Percentiles rank a stretch among this genome's conserved stretches.
Conservation (phyloP, 2,113 vertebrate genomes). For the Plecturocebus donacophilus region DNA sequence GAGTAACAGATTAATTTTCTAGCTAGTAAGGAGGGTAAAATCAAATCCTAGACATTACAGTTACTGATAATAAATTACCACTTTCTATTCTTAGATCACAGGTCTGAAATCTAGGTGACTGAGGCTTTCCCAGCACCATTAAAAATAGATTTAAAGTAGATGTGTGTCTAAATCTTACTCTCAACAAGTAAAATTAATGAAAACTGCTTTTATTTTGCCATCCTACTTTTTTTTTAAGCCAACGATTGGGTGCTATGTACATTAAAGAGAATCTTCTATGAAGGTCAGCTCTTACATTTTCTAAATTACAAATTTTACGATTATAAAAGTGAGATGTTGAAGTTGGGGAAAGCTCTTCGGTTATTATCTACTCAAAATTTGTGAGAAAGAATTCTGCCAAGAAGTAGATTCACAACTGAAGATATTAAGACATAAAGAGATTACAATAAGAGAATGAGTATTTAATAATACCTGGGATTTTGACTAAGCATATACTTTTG, state of each 20-base stretch:
- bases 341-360: not conserved
- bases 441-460: not conserved
- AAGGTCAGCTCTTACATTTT: not conserved
- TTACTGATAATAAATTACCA: not conserved
- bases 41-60: not conserved
- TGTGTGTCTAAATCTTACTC: not conserved
- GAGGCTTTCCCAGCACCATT: not conserved
- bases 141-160: not conserved
- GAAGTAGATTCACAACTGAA: not conserved
- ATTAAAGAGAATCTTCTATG: not conserved
- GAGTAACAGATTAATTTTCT: not conserved
- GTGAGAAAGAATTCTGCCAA: not conserved
- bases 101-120: not conserved
- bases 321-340: not conserved
- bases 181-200: not conserved
- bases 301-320: constrained; percentile 13
- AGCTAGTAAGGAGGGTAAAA: not conserved
- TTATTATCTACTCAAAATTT: constrained; percentile 14
- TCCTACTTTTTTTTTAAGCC: not conserved
- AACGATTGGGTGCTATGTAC: not conserved
- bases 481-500: not conserved
- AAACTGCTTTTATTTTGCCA: not conserved
- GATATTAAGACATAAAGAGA: not conserved
- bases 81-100: not conserved
- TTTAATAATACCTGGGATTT: constrained; percentile 7